phyloP scores from a whole-genome alignment of 2,888 invertebrate species.

The Hypsopygia costalis region DNA sequence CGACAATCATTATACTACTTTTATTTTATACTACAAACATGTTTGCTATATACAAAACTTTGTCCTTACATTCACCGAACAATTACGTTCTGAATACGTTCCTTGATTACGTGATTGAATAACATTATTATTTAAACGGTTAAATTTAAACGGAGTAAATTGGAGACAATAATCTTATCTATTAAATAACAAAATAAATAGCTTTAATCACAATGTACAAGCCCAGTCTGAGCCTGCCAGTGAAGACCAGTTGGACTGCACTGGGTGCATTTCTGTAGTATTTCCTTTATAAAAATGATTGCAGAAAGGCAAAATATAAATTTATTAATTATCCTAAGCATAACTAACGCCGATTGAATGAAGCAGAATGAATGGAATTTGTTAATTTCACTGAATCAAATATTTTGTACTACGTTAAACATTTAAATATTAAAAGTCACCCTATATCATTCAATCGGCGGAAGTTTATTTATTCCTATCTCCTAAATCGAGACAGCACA shows the following conservation, averaged over 20 bases:
- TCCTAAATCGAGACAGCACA: neutral
- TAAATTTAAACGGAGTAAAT: constrained; percentile 29
- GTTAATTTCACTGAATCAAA: no score
- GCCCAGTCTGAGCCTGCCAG: constrained; percentile 33
- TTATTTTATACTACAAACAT: constrained; percentile 62
- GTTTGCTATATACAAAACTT: constrained; percentile 64
- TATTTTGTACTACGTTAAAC: no score
- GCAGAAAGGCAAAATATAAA: constrained; percentile 59
- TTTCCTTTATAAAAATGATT: constrained; percentile 70
- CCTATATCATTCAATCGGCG: neutral
- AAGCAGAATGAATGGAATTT: no score
- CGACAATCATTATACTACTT: constrained; percentile 73
- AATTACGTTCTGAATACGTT: constrained; percentile 33
- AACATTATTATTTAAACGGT: constrained; percentile 6
- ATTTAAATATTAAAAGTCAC: no score
- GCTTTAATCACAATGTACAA: constrained; percentile 53
- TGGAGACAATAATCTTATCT: constrained; percentile 45
- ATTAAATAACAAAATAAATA: constrained; percentile 68
- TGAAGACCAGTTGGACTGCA: constrained; percentile 33
- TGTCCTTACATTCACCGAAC: constrained; percentile 41
- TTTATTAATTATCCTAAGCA: constrained; percentile 49
- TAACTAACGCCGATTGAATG: constrained; percentile 28
- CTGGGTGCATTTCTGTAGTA: constrained; percentile 57
- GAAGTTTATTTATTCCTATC: neutral
- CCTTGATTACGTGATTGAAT: constrained; percentile 24